Conservation (phyloP, 2,888 invertebrate genomes). For the Prosapia bicincta region DNA sequence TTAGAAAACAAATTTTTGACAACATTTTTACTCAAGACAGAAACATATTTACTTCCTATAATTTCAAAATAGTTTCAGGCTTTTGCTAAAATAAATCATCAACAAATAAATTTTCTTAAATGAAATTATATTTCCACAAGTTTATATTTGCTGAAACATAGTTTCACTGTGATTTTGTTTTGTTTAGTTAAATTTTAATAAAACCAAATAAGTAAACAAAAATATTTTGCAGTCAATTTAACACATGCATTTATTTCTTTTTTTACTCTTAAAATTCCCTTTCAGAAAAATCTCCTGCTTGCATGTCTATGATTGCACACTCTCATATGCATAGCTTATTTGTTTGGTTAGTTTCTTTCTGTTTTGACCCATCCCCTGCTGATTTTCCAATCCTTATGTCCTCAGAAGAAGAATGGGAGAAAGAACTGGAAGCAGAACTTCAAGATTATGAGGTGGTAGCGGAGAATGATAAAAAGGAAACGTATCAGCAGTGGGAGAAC, state of each 20-base stretch:
- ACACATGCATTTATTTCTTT: conserved; percentile 35
- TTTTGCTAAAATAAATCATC: too few relatives aligned
- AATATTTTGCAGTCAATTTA: too few relatives aligned
- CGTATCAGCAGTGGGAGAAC: conserved; percentile 21
- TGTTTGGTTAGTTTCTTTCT: conserved; percentile 38
- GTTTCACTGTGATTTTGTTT: not conserved
- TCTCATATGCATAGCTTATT: conserved; percentile 21
- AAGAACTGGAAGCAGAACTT: conserved; percentile 90
- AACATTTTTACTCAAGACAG: too few relatives aligned
- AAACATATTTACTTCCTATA: too few relatives aligned
- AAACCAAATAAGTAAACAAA: too few relatives aligned
- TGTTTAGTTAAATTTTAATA: not conserved
- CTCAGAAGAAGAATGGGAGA: conserved; percentile 90
- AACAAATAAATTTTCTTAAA: too few relatives aligned
- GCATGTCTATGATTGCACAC: conserved; percentile 24
- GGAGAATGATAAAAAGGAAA: conserved; percentile 38
- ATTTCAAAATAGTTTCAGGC: too few relatives aligned
- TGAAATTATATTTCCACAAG: too few relatives aligned
- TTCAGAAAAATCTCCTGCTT: conserved; percentile 19
- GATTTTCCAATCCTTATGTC: conserved; percentile 37
- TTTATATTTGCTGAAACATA: too few relatives aligned
- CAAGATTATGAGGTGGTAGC: conserved; percentile 91
- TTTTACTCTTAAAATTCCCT: conserved; percentile 26
- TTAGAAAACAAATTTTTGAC: too few relatives aligned
- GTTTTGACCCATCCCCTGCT: conserved; percentile 35